These are phyloP conservation scores for Pseudachorutes palmiensis DNA, from an alignment of 1,140 invertebrate genomes.

Conservation along the genomic window DNA sequence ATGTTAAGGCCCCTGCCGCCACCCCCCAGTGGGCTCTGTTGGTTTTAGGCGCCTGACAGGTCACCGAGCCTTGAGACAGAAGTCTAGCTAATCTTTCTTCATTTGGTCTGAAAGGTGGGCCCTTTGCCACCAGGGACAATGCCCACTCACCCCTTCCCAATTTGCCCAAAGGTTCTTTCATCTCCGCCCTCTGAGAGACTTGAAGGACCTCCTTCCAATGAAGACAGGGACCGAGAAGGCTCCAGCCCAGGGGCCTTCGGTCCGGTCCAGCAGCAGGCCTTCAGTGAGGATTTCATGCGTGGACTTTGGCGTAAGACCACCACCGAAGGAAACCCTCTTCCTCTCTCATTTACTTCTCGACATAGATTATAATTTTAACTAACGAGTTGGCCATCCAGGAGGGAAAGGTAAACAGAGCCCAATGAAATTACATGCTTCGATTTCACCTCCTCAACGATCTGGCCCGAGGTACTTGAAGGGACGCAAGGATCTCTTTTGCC, in stretches of 20 bases:
- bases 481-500: not conserved
- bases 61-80: conserved; percentile 13
- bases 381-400: not conserved
- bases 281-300: conserved; percentile 9
- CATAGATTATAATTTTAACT: not conserved
- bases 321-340: conserved; percentile 29
- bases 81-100: not conserved
- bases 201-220: conserved; percentile 9
- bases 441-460: no score
- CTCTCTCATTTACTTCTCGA: conserved; percentile 1
- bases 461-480: no score
- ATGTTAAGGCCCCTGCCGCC: conserved; percentile 27
- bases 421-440: conserved; percentile 25
- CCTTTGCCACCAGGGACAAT: conserved; percentile 4
- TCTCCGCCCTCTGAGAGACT: not conserved
- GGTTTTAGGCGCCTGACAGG: conserved; percentile 35
- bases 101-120: not conserved
- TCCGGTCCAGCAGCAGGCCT: no score
- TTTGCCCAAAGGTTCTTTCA: conserved; percentile 4
- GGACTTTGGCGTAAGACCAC: conserved; percentile 23
- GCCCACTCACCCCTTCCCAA: conserved; percentile 2
- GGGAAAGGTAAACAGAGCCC: not conserved
- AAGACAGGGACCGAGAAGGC: conserved; percentile 20
- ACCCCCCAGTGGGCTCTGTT: conserved; percentile 32
- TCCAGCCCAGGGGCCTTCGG: no score